Conservation (phyloP, 2,888 invertebrate species). For the Dorcus parallelipipedus region DNA sequence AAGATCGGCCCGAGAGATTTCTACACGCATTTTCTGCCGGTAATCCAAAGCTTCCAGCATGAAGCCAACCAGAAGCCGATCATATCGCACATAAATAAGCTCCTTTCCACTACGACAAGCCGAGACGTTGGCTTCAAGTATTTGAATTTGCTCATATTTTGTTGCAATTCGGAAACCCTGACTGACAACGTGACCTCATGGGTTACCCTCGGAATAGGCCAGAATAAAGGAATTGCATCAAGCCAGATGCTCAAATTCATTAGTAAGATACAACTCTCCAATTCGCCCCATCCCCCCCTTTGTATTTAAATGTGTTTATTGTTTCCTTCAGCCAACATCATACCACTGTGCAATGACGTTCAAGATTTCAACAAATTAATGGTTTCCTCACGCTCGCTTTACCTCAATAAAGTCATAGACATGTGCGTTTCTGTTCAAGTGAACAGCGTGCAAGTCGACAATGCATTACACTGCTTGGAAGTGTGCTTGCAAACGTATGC, state of each 20-base stretch:
- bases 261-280: too few relatives aligned
- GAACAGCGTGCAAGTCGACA: background rate
- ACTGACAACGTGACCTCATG: slow-evolving; percentile 14
- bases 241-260: too few relatives aligned
- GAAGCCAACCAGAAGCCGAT: slow-evolving; percentile 8
- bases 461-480: slow-evolving; percentile 20
- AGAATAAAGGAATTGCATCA: background rate
- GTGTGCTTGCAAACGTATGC: slow-evolving; percentile 22
- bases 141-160: slow-evolving; percentile 7
- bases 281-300: too few relatives aligned
- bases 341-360: slow-evolving; percentile 11
- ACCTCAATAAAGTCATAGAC: slow-evolving; percentile 22
- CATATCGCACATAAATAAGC: slow-evolving; percentile 14
- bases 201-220: slow-evolving; percentile 13
- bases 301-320: background rate
- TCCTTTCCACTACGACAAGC: slow-evolving; percentile 4
- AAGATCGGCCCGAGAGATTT: too few relatives aligned
- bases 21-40: too few relatives aligned
- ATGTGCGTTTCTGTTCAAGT: slow-evolving; percentile 14
- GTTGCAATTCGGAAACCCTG: slow-evolving; percentile 1
- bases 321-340: slow-evolving; percentile 16
- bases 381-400: background rate
- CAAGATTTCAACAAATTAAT: slow-evolving; percentile 24
- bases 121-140: slow-evolving; percentile 13
- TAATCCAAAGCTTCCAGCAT: slow-evolving; percentile 1